These are phyloP conservation scores for Sinella curviseta DNA, from an alignment of 1,140 invertebrate genomes.

Conservation along the genomic window DNA sequence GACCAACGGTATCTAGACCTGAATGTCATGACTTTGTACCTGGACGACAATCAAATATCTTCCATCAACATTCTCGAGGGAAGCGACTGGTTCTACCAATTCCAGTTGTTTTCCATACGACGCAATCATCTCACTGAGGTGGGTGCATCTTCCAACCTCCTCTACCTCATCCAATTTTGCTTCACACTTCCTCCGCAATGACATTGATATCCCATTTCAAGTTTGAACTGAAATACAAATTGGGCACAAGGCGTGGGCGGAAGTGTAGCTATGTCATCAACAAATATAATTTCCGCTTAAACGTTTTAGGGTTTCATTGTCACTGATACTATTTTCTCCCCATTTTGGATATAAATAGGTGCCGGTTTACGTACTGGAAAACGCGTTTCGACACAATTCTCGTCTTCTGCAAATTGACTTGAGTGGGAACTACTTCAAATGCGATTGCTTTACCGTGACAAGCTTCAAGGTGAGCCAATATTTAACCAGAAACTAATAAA, in stretches of 20 bases:
- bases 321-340: too few species aligned
- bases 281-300: too few species aligned
- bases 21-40: slow-evolving; percentile 68
- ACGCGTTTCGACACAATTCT: slow-evolving; percentile 69
- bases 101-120: slow-evolving; percentile 70
- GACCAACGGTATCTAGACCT: slow-evolving; percentile 48
- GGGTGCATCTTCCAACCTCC: slow-evolving; percentile 41
- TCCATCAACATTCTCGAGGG: slow-evolving; percentile 72
- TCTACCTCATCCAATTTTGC: too few species aligned
- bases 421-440: slow-evolving; percentile 76
- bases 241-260: too few species aligned
- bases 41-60: slow-evolving; percentile 72
- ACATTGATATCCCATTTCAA: too few species aligned
- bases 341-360: too few species aligned
- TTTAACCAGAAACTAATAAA: neutral
- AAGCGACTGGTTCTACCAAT: slow-evolving; percentile 72
- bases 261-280: too few species aligned
- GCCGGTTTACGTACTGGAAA: slow-evolving; percentile 74
- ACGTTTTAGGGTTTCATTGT: too few species aligned
- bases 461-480: slow-evolving; percentile 63
- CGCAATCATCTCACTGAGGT: slow-evolving; percentile 73
- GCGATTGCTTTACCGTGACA: slow-evolving; percentile 75
- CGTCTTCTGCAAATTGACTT: slow-evolving; percentile 68
- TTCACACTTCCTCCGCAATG: too few species aligned
- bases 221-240: too few species aligned